Evolutionary conservation across 2,113 vertebrate species (phyloP).

Genomic region (Oostethus manadensis): DNA sequence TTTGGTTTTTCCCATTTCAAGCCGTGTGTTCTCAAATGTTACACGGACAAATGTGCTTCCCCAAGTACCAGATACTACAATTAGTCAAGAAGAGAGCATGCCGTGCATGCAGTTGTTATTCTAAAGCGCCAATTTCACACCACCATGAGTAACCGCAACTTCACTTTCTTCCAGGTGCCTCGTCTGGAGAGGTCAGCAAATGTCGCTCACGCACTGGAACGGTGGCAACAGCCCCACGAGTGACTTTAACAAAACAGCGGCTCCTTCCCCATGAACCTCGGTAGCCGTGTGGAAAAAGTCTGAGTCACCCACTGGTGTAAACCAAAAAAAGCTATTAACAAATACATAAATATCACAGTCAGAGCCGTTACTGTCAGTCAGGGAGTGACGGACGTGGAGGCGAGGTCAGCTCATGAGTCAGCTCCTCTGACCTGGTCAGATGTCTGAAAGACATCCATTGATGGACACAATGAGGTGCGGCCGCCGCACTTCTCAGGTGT

Average conservation of each 20-base stretch:
- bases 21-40: no score
- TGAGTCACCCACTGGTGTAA: conserved; percentile 60
- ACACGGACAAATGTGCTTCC: no score
- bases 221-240: conserved; percentile 41
- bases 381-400: conserved; percentile 48
- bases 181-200: conserved; percentile 58
- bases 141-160: conserved; percentile 40
- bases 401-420: conserved; percentile 47
- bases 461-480: conserved; percentile 22
- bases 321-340: conserved; percentile 54
- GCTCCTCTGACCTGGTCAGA: conserved; percentile 52
- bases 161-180: conserved; percentile 48
- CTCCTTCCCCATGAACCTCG: conserved; percentile 30
- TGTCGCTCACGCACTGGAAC: conserved; percentile 43
- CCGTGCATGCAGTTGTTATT: no score
- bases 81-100: no score
- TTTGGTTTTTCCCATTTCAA: no score
- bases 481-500: conserved; percentile 43
- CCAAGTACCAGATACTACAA: no score
- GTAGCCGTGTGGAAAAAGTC: conserved; percentile 64
- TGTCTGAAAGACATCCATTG: conserved; percentile 45
- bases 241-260: conserved; percentile 41
- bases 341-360: conserved; percentile 62
- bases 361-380: conserved; percentile 45
- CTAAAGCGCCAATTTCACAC: conserved; percentile 13